These are phyloP conservation scores for Amazona ochrocephala DNA, from an alignment of 2,797 vertebrate species.

Conservation along the genomic window DNA sequence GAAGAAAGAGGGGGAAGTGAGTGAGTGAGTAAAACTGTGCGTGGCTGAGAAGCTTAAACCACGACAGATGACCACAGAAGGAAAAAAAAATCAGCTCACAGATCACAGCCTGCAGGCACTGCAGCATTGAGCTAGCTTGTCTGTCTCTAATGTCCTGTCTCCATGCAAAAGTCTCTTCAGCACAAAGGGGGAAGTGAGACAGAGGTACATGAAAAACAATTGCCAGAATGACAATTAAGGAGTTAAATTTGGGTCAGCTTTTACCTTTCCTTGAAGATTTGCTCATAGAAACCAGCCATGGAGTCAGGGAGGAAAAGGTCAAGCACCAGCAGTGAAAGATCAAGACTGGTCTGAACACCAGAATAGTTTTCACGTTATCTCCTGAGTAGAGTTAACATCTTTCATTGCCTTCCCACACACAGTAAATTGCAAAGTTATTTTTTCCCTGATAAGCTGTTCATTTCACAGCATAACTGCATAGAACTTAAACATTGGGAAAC, in stretches of 20 bases:
- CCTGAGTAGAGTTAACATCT: not conserved
- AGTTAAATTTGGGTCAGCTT: not conserved
- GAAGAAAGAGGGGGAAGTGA: too few species aligned
- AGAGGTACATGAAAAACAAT: not conserved
- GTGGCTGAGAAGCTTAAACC: too few species aligned
- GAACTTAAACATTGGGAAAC: not conserved
- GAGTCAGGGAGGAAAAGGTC: not conserved
- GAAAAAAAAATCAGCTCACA: not conserved
- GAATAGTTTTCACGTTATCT: not conserved
- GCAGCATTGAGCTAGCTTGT: not conserved
- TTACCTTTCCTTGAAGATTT: conserved; percentile 11
- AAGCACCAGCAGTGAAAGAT: not conserved
- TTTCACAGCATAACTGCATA: not conserved
- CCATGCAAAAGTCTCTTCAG: not conserved
- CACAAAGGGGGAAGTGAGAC: not conserved
- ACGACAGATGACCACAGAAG: not conserved
- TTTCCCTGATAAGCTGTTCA: not conserved
- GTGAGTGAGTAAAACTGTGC: too few species aligned
- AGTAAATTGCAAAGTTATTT: not conserved
- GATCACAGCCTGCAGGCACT: not conserved
- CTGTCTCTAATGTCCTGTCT: not conserved
- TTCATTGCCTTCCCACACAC: not conserved
- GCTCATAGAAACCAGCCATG: not conserved
- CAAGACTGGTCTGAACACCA: not conserved
- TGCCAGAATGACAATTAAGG: not conserved